A percentile compares a stretch with the other conserved stretches of the same genome.
Evolutionary conservation across 2,113 vertebrate species (phyloP).

Genomic region (Corvus hawaiiensis): DNA sequence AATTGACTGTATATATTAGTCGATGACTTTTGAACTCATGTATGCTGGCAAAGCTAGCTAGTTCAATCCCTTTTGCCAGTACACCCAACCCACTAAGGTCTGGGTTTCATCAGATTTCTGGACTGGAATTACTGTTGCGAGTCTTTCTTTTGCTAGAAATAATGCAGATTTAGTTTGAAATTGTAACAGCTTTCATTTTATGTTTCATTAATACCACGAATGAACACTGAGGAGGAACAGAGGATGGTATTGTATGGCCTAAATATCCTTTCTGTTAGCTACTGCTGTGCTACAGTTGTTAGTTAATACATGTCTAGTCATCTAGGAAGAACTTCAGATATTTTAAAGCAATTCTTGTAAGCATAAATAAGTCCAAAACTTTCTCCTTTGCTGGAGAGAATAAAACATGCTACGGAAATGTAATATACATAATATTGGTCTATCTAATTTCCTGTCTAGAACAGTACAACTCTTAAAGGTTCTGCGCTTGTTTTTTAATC

Average conservation of each 20-base stretch:
- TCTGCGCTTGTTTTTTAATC: not conserved
- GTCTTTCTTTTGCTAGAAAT: not conserved
- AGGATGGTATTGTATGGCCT: not conserved
- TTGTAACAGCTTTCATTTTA: not conserved
- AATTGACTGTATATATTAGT: not conserved
- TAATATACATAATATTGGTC: accelerated
- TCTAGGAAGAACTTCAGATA: not conserved
- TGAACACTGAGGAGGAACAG: not conserved
- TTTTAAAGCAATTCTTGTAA: not conserved
- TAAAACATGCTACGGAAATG: not conserved
- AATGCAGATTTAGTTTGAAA: not conserved
- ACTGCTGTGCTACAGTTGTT: not conserved
- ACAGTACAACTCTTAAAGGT: not conserved
- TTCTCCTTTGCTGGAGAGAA: not conserved
- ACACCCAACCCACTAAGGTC: not conserved
- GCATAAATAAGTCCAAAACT: not conserved
- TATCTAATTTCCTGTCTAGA: not conserved
- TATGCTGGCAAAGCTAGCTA: not conserved
- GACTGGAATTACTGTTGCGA: not conserved
- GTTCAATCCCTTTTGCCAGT: not conserved
- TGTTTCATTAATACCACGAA: not conserved
- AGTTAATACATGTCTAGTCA: not conserved
- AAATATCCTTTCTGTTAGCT: not conserved
- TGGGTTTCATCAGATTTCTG: not conserved
- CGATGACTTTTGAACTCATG: accelerated